These are phyloP conservation scores for Suncus etruscus DNA, from an alignment of 2,113 vertebrate genomes.

Conservation along the genomic window DNA sequence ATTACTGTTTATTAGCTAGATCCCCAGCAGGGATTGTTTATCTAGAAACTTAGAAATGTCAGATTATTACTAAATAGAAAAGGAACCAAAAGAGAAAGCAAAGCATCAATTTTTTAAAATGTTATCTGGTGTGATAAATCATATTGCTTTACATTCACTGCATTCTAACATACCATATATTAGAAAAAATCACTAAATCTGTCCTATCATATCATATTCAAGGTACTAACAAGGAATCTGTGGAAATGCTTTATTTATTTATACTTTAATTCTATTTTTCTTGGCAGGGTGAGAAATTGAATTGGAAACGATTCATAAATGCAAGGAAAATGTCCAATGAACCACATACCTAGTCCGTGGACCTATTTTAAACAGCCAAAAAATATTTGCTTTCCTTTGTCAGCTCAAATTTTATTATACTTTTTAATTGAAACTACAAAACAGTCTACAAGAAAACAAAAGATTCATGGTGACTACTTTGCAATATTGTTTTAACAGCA, in stretches of 20 bases:
- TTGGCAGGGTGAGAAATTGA: no score
- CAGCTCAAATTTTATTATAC: background rate
- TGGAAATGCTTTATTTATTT: no score
- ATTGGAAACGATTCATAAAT: no score
- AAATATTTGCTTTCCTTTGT: background rate
- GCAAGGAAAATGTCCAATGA: no score
- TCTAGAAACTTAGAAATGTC: background rate
- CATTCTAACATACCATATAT: background rate
- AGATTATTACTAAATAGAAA: slow-evolving; percentile 26
- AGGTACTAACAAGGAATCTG: background rate
- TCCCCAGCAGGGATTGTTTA: background rate
- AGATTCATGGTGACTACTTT: slow-evolving; percentile 22
- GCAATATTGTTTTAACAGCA: slow-evolving; percentile 17
- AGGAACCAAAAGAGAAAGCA: background rate
- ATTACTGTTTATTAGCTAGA: background rate
- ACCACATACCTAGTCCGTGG: background rate
- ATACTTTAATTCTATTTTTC: no score
- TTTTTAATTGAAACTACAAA: background rate
- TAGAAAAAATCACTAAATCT: background rate
- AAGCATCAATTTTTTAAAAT: background rate
- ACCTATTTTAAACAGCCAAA: slow-evolving; percentile 28
- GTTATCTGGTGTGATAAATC: slow-evolving; percentile 28
- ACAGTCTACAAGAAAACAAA: background rate
- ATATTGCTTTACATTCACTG: background rate
- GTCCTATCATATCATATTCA: background rate